These are phyloP conservation scores for Volucella inflata DNA, from an alignment of 2,888 invertebrate species.

Conservation along the genomic window DNA sequence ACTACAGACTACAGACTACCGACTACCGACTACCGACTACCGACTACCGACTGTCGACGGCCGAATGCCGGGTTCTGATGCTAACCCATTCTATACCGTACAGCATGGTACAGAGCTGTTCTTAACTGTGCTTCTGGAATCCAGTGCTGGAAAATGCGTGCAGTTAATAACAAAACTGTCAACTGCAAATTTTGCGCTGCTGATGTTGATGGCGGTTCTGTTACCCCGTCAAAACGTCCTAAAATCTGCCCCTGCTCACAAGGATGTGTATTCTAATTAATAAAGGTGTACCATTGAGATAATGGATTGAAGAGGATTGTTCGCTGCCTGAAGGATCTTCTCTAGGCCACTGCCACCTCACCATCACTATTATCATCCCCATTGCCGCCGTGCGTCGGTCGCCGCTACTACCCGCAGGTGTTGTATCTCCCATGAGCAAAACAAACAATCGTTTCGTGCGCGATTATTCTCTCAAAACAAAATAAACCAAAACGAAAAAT, in stretches of 20 bases:
- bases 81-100: too few species aligned
- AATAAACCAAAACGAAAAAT: not conserved
- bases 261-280: conserved; percentile 66
- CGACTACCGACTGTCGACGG: too few species aligned
- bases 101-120: too few species aligned
- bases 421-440: conserved; percentile 55
- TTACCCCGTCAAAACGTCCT: conserved; percentile 54
- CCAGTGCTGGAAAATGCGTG: conserved; percentile 74
- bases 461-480: conserved; percentile 29
- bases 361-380: not conserved
- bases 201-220: conserved; percentile 74
- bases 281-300: conserved; percentile 33
- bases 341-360: too few species aligned
- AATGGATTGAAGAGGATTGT: conserved; percentile 29
- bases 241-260: conserved; percentile 54
- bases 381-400: not conserved
- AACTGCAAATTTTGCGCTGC: conserved; percentile 81
- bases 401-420: conserved; percentile 49
- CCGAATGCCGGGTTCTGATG: too few species aligned
- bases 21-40: too few species aligned
- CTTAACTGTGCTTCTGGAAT: conserved; percentile 41
- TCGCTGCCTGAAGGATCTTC: not conserved
- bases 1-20: too few species aligned
- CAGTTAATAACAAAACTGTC: conserved; percentile 84
- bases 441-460: conserved; percentile 48